Evolutionary conservation across 2,113 vertebrate genomes (phyloP), one percentile per base, ranked within the genome.

Genomic region (Vulpes lagopus): DNA sequence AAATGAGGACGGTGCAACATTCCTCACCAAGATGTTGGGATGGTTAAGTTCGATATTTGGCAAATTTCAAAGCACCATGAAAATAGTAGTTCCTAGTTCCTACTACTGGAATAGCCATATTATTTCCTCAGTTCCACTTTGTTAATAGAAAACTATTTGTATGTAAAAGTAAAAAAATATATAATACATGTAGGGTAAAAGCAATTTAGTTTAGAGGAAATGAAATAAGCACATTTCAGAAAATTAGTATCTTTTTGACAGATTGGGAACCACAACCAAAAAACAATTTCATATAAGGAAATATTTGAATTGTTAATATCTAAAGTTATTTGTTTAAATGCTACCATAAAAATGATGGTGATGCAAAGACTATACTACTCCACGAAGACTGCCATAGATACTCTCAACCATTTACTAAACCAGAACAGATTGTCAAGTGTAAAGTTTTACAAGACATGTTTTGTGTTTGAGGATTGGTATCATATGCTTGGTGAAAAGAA

Each of bases 371-470:
- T 22, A 5, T 16, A 59, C 3, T 1, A 25, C 32, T 84, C 79
- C 9, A 0, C 16, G 69, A 93, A 83, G 30, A 64, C 12, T 9
- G 14, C 7, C 27, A 25, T 8, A 12, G 25, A 62, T 8, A 30
- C 0, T 22, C 22, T 43, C 49, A 86, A 11, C 12, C 60, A 74
- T 85, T n/a, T 30, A n/a, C 71, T 69, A 86, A 78, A 73, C 51
- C 35, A 55, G 80, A 92, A 55, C 73, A 91, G 88, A 89, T 23
- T 71, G 84, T 73, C 57, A 59, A 91, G 64, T 69, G 8, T 27
- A 55, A 96, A 88, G 79, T 82, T 89, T 93, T 83, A 51, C 17
- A 93, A 94, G 93, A 35, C 25, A 12, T n/a, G 30, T 49, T 95
- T 95, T 35, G 3, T 92, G 30, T 59, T 43, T 90, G 73, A 96